These are phyloP conservation scores for Sebastes diaconus DNA, from an alignment of 2,797 vertebrate species.

Conservation along the genomic window DNA sequence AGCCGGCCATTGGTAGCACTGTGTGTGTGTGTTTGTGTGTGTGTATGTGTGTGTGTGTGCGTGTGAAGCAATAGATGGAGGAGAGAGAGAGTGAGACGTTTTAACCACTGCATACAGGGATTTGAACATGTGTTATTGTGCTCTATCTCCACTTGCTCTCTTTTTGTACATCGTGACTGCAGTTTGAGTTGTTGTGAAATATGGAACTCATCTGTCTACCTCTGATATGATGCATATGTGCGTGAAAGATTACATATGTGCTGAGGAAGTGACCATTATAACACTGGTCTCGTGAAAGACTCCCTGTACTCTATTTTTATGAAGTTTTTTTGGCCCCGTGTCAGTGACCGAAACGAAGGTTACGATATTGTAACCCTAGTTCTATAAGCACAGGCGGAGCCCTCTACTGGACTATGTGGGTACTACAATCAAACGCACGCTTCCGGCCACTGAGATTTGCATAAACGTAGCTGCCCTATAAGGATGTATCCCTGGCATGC, in stretches of 20 bases:
- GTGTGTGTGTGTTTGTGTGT: not conserved
- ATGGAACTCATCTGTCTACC: not conserved
- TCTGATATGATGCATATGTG: not conserved
- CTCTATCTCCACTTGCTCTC: conserved; percentile 1
- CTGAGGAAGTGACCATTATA: not conserved
- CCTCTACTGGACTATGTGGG: fast-evolving
- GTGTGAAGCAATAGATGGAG: not conserved
- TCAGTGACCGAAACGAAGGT: not conserved
- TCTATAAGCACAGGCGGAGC: too few relatives aligned
- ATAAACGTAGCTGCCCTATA: too few relatives aligned
- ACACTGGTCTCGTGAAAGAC: not conserved
- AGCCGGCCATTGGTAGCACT: not conserved
- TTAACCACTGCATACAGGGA: not conserved
- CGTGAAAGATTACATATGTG: not conserved
- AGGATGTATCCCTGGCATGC: too few relatives aligned
- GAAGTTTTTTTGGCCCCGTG: not conserved
- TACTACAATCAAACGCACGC: too few relatives aligned
- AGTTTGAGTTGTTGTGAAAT: not conserved
- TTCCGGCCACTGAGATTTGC: too few relatives aligned
- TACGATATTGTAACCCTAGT: too few relatives aligned
- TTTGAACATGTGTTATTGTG: conserved; percentile 19
- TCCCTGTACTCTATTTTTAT: too few relatives aligned
- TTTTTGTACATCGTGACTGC: not conserved
- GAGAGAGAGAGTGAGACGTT: too few relatives aligned
- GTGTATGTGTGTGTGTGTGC: not conserved